Percentiles rank a stretch among this genome's conserved stretches.
These are phyloP conservation scores for Edolisoma coerulescens DNA, from an alignment of 2,113 vertebrate species.

Conservation along the genomic window DNA sequence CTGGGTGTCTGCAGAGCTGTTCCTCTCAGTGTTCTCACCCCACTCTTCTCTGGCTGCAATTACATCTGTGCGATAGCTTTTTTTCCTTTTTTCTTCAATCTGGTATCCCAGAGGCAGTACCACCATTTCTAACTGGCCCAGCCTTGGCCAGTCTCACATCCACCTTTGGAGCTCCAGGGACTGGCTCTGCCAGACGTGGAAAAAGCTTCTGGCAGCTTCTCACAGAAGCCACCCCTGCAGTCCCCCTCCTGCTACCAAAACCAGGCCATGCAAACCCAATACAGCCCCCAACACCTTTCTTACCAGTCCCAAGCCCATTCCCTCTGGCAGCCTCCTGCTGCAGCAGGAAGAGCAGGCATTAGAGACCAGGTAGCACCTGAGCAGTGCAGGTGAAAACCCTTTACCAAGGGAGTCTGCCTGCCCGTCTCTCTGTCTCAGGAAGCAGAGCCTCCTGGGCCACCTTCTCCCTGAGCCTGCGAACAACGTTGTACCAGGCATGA, in stretches of 20 bases:
- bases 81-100: background rate
- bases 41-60: background rate
- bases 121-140: background rate
- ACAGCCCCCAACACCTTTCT: background rate
- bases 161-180: background rate
- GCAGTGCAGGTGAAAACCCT: background rate
- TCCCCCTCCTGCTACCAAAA: background rate
- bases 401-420: background rate
- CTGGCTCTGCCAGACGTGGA: background rate
- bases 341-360: background rate
- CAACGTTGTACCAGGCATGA: fast-evolving
- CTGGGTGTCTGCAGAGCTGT: background rate
- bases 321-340: background rate
- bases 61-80: too few species aligned
- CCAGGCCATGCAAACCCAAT: background rate
- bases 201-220: background rate
- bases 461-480: background rate
- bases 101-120: background rate
- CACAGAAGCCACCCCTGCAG: background rate
- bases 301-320: too few species aligned
- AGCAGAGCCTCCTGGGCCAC: background rate
- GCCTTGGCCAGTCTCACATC: background rate
- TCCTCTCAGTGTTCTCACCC: background rate
- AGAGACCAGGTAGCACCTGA: background rate
- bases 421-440: background rate